A percentile compares a stretch with the other conserved stretches of the same genome.
phyloP scores from a whole-genome alignment of 2,797 vertebrate genomes.

The Phrynocephalus guinanensis region DNA sequence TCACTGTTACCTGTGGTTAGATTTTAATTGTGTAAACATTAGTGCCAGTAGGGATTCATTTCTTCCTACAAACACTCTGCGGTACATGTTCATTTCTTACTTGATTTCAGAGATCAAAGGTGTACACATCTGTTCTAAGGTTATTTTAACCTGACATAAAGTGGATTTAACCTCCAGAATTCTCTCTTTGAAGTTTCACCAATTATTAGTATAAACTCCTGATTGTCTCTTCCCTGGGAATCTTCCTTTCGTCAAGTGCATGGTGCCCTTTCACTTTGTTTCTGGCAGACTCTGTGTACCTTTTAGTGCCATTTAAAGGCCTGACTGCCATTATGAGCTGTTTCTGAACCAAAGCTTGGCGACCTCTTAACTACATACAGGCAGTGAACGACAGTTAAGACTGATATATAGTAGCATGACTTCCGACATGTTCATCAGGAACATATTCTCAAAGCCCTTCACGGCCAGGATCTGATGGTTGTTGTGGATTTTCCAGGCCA shows the following conservation, averaged over 20 bases:
- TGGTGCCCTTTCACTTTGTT: constrained; percentile 13
- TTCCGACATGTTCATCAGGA: background rate
- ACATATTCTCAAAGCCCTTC: too few species aligned
- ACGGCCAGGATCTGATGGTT: too few species aligned
- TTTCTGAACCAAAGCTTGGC: background rate
- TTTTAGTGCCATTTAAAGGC: background rate
- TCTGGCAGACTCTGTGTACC: background rate
- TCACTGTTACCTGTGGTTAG: background rate
- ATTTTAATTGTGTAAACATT: background rate
- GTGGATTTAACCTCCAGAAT: background rate
- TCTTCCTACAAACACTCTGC: background rate
- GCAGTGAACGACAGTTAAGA: background rate
- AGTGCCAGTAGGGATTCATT: background rate
- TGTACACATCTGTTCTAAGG: background rate
- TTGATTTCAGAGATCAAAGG: background rate
- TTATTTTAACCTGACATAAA: background rate
- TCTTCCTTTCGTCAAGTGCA: background rate
- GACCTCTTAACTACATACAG: background rate
- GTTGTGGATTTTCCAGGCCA: too few species aligned
- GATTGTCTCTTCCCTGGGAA: background rate
- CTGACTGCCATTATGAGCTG: background rate
- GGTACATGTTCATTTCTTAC: background rate
- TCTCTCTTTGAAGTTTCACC: constrained; percentile 4
- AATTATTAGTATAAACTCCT: background rate
- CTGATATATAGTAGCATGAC: background rate